These are phyloP conservation scores for Rosalia funebris DNA, from an alignment of 2,888 invertebrate species.

Conservation along the genomic window DNA sequence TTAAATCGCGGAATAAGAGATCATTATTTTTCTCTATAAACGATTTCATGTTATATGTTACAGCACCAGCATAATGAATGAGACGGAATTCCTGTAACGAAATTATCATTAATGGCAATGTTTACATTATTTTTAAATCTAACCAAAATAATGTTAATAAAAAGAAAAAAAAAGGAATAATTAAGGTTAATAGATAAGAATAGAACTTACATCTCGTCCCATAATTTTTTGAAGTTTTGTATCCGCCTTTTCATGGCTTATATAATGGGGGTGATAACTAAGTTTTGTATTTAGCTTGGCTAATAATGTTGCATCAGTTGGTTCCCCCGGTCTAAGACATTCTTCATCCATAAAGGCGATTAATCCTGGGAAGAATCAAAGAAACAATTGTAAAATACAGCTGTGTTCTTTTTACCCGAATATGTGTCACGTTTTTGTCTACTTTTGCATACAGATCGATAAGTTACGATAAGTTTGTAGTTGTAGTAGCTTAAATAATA, in stretches of 20 bases:
- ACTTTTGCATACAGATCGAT: too few species aligned
- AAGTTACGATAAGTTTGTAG: too few species aligned
- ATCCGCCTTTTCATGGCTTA: constrained; percentile 83
- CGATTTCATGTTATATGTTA: constrained; percentile 86
- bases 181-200: neutral
- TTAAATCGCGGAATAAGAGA: constrained; percentile 85
- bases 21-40: constrained; percentile 96
- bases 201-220: constrained; percentile 78
- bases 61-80: constrained; percentile 92
- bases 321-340: constrained; percentile 89
- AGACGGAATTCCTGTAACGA: constrained; percentile 83
- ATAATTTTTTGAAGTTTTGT: constrained; percentile 84
- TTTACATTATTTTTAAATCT: neutral
- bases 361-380: constrained; percentile 68
- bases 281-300: constrained; percentile 81
- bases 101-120: neutral
- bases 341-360: constrained; percentile 91
- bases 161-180: too few species aligned
- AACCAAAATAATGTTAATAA: too few species aligned
- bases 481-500: too few species aligned
- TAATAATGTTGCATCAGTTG: constrained; percentile 83
- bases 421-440: too few species aligned
- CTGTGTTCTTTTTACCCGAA: too few species aligned
- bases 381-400: neutral
- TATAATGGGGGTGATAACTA: constrained; percentile 82